Base-by-base conservation (phyloP, 2,888 invertebrate genomes). In the Drosophila helvetica region DNA sequence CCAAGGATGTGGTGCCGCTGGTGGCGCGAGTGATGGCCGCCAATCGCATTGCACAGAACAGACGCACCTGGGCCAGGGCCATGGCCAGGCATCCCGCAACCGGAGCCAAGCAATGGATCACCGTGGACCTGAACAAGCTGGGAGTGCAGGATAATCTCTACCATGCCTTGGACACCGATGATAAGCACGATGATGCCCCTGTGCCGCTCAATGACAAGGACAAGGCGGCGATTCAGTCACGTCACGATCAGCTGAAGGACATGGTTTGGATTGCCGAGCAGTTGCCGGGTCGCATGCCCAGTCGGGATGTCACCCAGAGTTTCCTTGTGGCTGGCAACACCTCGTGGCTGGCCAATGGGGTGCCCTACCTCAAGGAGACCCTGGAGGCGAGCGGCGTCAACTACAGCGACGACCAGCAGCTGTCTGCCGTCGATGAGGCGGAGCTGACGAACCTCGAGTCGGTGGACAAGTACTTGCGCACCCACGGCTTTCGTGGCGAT, bases 61-160 rank as follows among this genome's bases (percentile, higher is more conserved):
- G 96, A 1, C 93, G 93, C 62, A 93, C 94, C 5, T 98, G 98
- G 98, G 94, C 95, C 0, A 93, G 94, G 47, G 92, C 94, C 1
- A 94, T 98, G 85, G 93, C 94, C 0, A 92, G 93, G 8, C 95
- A 96, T 92, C 96, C 96, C 38, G 96, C 95, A 17, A 96, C 96
- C 48, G 96, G 96, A 67, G 96, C 96, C 90, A 96, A 97, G 89
- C 97, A 98, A 90, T 98, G 98, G 98, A 94, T 97, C 80, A 93
- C 96, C 6, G 93, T 97, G 0, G 96, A 97, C 90, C 95, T 95
- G 86, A 94, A 94, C 55, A 93, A 93, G 66, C 74, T 92, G 30
- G 89, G 88, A 1, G 69, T 78, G 9, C 78, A 84, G 65, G 86
- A 83, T 48, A 80, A 80, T 68, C 80, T 86, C 9, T 90, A 88